Evolutionary conservation across 2,888 invertebrate species (phyloP), one percentile per base, ranked within the genome.

Genomic region (Agriopis marginaria): DNA sequence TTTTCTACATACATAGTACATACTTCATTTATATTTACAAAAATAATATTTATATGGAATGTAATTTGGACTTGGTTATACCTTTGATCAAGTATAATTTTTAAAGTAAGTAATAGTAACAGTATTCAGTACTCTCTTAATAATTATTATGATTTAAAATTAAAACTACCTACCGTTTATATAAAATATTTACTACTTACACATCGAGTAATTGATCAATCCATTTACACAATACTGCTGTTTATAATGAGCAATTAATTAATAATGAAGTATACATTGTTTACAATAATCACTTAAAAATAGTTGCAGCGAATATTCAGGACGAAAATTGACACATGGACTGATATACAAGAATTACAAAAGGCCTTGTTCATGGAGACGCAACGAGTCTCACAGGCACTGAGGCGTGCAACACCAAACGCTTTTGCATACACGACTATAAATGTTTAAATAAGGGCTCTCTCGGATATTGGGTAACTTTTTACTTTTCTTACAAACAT

Each of bases 61-160:
- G 93, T 93, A 87, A 88, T 88, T 89, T 93, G 91, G 93, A 93
- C 93, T 89, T 83, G 79, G 78, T 84, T 86, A 87, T 86, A 91
- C 87, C 85, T 83, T 85, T 85, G 82, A 85, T 85, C 81, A 86
- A 88, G 84, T 87, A 86, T 82, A 83, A 80, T 83, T 84, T 73
- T 74, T 79, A 82, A 83, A 84, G 77, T 79, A 85, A 84, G 80
- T 85, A 69, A 66, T 59, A 70, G 59, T 89, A 89, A 88, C 84
- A 86, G 87, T 89, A 92, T 92, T 85, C 92, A 93, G 92, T 92
- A 93, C 92, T 90, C 89, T 86, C 89, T 91, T 91, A 90, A 71
- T 66, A 53, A 63, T 58, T 55, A 64, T 64, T 70, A 82, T 77
- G 45, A 76, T 78, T 75, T 82, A 79, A 79, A 81, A 72, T 73